Conservation (phyloP, 2,797 vertebrate genomes). For the Tiaroga cobitis region DNA sequence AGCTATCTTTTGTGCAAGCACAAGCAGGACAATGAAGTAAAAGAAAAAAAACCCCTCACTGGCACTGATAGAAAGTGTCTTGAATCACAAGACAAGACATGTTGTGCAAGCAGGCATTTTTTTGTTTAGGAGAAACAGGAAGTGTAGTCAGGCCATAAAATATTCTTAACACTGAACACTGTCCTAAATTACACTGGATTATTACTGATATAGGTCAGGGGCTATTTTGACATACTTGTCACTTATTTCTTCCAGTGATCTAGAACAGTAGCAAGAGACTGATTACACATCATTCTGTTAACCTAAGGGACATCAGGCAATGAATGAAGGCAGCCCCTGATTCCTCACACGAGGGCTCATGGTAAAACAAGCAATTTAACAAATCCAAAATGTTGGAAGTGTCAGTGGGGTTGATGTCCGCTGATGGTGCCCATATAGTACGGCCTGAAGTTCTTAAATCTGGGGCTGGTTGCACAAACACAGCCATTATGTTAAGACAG, state of each 20-base stretch:
- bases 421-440: constrained; percentile 62
- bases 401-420: constrained; percentile 41
- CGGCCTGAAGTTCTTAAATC: constrained; percentile 67
- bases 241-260: constrained; percentile 15
- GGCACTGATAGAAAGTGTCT: not conserved
- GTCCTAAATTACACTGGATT: constrained; percentile 30
- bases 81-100: constrained; percentile 49
- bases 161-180: not conserved
- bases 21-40: not conserved
- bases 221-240: constrained; percentile 11
- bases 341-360: constrained; percentile 23
- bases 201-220: constrained; percentile 40
- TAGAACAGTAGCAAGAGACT: not conserved
- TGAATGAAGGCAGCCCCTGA: constrained; percentile 40
- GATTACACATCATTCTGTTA: not conserved
- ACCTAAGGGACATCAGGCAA: not conserved
- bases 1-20: not conserved
- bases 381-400: constrained; percentile 27
- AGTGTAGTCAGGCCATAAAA: constrained; percentile 1
- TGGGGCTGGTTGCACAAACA: too few species aligned
- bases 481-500: too few species aligned
- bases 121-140: constrained; percentile 36
- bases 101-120: constrained; percentile 30
- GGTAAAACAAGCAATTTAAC: constrained; percentile 30
- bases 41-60: not conserved